Evolutionary conservation across 2,888 invertebrate species (phyloP).

Genomic region (Ganaspis brasiliensis): DNA sequence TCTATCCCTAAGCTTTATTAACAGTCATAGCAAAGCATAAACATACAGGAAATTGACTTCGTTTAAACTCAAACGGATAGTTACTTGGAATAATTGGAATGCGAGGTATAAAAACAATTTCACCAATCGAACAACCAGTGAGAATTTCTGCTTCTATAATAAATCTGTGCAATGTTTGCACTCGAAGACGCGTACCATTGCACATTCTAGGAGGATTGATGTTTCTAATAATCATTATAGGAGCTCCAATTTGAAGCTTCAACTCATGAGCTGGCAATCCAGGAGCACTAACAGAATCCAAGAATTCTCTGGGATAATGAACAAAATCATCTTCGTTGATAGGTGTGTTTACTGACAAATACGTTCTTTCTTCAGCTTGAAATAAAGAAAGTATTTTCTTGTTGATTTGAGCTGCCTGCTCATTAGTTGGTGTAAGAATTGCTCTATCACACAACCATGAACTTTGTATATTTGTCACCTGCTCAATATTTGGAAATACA

Average conservation of each 20-base stretch:
- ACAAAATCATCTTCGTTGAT: not conserved
- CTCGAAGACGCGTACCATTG: constrained; percentile 54
- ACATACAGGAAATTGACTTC: constrained; percentile 51
- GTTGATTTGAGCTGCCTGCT: too few species aligned
- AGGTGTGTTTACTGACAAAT: too few species aligned
- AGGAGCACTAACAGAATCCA: constrained; percentile 10
- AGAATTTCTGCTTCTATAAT: not conserved
- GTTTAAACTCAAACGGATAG: not conserved
- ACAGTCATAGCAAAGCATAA: constrained; percentile 56
- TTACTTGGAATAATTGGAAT: too few species aligned
- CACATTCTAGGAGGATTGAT: constrained; percentile 58
- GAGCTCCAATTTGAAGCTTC: constrained; percentile 58
- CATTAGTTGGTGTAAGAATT: too few species aligned
- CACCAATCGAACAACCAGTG: too few species aligned
- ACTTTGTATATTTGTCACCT: too few species aligned
- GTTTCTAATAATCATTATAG: constrained; percentile 57
- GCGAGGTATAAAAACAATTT: not conserved
- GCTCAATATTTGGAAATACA: constrained; percentile 41
- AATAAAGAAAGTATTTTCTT: too few species aligned
- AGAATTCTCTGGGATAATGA: not conserved
- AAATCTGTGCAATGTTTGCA: constrained; percentile 37
- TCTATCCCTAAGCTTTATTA: too few species aligned
- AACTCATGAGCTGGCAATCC: constrained; percentile 66
- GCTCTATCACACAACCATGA: too few species aligned
- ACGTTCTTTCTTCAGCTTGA: too few species aligned